A percentile compares a stretch with the other conserved stretches of the same genome.
These are phyloP conservation scores for Drepana falcataria DNA, from an alignment of 2,888 invertebrate species.

Conservation along the genomic window DNA sequence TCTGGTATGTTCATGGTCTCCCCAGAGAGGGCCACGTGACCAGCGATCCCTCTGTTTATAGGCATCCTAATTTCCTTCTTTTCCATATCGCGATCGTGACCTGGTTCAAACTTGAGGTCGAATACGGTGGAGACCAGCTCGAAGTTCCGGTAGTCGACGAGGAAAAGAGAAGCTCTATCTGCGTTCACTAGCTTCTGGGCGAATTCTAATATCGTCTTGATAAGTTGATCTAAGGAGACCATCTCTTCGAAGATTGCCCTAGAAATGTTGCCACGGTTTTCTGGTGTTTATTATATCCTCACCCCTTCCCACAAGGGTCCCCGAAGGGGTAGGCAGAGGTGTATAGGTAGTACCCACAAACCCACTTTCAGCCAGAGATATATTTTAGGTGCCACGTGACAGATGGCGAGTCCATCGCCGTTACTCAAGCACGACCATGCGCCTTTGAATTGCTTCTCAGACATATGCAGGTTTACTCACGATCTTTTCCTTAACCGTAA, in stretches of 20 bases:
- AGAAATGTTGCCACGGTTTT: slow-evolving; percentile 16
- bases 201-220: slow-evolving; percentile 90
- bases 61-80: slow-evolving; percentile 83
- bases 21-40: slow-evolving; percentile 88
- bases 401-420: too few relatives aligned
- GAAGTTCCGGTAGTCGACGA: slow-evolving; percentile 84
- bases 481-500: too few relatives aligned
- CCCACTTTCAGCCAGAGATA: too few relatives aligned
- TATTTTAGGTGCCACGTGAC: too few relatives aligned
- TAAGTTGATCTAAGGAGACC: slow-evolving; percentile 88
- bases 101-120: slow-evolving; percentile 75
- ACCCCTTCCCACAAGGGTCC: too few relatives aligned
- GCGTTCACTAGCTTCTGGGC: slow-evolving; percentile 90
- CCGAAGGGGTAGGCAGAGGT: too few relatives aligned
- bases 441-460: too few relatives aligned
- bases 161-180: slow-evolving; percentile 89
- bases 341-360: too few relatives aligned
- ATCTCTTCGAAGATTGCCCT: slow-evolving; percentile 94
- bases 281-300: too few relatives aligned
- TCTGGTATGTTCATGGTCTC: slow-evolving; percentile 89
- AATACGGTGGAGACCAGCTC: slow-evolving; percentile 91
- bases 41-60: slow-evolving; percentile 88
- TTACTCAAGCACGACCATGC: too few relatives aligned
- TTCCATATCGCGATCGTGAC: slow-evolving; percentile 38
- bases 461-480: too few relatives aligned